Percentiles rank a stretch among this genome's conserved stretches.
phyloP scores from a whole-genome alignment of 1,140 invertebrate genomes.

The Ips nitidus region DNA sequence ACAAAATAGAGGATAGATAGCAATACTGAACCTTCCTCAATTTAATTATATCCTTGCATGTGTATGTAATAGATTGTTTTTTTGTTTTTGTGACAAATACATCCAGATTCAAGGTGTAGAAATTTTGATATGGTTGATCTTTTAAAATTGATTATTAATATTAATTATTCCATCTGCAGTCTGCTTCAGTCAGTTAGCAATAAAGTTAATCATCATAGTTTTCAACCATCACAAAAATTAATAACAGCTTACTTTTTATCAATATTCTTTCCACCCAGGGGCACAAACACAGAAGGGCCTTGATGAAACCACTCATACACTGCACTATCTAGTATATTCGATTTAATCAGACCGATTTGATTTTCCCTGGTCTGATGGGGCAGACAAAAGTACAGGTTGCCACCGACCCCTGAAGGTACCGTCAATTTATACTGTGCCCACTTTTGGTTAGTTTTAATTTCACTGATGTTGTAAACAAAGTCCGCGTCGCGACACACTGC shows the following conservation, averaged over 20 bases:
- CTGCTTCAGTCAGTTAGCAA: no score
- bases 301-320: constrained; percentile 44
- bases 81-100: no score
- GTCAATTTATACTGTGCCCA: constrained; percentile 40
- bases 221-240: no score
- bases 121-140: no score
- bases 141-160: no score
- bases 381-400: constrained; percentile 45
- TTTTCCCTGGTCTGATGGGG: constrained; percentile 32
- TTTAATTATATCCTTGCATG: no score
- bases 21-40: no score
- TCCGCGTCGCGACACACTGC: constrained; percentile 39
- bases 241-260: constrained; percentile 13
- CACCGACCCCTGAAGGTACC: constrained; percentile 40
- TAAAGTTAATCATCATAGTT: no score
- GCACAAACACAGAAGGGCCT: constrained; percentile 41
- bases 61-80: no score
- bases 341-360: constrained; percentile 14
- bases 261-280: constrained; percentile 14
- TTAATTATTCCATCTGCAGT: no score
- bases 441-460: constrained; percentile 36
- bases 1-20: no score
- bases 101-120: no score
- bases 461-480: constrained; percentile 40
- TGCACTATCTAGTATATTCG: constrained; percentile 28